phyloP scores from a whole-genome alignment of 2,888 invertebrate species.

The Drosophila merina region DNA sequence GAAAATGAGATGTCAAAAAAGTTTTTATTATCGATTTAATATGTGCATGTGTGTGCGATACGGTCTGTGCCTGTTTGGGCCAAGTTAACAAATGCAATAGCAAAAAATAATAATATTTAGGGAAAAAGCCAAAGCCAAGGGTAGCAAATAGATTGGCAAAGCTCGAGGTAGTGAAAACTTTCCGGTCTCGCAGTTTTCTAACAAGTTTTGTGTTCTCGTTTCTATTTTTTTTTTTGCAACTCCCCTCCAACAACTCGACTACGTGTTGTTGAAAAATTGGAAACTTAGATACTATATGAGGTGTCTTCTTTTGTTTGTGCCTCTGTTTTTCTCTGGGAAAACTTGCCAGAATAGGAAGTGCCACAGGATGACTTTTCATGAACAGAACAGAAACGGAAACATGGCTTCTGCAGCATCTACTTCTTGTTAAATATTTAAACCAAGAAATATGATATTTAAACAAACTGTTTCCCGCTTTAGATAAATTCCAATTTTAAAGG shows the following conservation, averaged over 20 bases:
- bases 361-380: conserved; percentile 9
- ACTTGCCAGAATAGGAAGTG: conserved; percentile 1
- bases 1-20: conserved; percentile 80
- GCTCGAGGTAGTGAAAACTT: conserved; percentile 63
- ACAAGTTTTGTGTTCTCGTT: conserved; percentile 33
- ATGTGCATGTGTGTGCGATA: conserved; percentile 19
- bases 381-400: not conserved
- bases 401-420: not conserved
- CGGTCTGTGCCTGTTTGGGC: conserved; percentile 5
- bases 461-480: not conserved
- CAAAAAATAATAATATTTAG: conserved; percentile 62
- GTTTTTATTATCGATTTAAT: conserved; percentile 80
- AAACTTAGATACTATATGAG: conserved; percentile 51
- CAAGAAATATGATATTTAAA: not conserved
- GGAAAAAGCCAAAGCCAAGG: conserved; percentile 23
- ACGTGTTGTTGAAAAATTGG: conserved; percentile 55
- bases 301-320: conserved; percentile 27
- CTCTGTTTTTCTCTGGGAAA: conserved; percentile 7
- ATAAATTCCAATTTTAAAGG: not conserved
- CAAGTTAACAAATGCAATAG: conserved; percentile 64
- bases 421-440: not conserved
- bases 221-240: not conserved
- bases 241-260: conserved; percentile 16
- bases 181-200: conserved; percentile 40
- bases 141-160: conserved; percentile 61